Evolutionary conservation across 1,140 invertebrate species (phyloP).

Genomic region (Dolichoris vasculosae): DNA sequence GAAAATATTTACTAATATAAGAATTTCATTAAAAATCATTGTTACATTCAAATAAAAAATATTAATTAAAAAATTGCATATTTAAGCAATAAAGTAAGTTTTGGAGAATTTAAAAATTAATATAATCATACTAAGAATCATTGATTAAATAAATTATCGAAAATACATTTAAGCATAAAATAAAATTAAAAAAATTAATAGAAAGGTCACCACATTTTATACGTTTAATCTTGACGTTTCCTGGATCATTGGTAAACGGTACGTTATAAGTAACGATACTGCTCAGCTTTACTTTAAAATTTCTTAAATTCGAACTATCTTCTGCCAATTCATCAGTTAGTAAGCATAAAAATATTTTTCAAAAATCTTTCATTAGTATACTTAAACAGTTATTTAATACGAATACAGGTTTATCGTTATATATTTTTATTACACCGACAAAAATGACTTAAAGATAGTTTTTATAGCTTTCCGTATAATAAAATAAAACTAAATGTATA

Average conservation of each 20-base stretch:
- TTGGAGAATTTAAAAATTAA: too few species aligned
- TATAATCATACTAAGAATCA: too few species aligned
- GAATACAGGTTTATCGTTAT: neutral
- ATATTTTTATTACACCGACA: too few species aligned
- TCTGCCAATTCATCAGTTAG: conserved; percentile 29
- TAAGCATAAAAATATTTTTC: conserved; percentile 14
- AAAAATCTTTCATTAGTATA: conserved; percentile 14
- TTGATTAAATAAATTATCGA: neutral
- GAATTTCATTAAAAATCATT: too few species aligned
- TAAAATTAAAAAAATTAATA: neutral
- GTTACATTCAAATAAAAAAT: too few species aligned
- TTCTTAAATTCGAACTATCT: conserved; percentile 22
- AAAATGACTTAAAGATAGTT: too few species aligned
- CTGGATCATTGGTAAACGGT: conserved; percentile 63
- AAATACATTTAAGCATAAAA: neutral
- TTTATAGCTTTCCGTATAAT: too few species aligned
- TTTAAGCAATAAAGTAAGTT: too few species aligned
- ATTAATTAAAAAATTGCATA: too few species aligned
- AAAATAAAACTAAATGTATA: too few species aligned
- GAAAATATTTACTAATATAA: neutral
- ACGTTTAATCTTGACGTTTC: conserved; percentile 66
- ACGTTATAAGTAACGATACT: conserved; percentile 72
- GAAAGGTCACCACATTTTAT: conserved; percentile 66
- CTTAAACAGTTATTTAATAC: neutral
- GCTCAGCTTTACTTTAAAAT: conserved; percentile 67